Conservation (phyloP, 1,140 invertebrate species). For the Pachypeltis micranthus region DNA sequence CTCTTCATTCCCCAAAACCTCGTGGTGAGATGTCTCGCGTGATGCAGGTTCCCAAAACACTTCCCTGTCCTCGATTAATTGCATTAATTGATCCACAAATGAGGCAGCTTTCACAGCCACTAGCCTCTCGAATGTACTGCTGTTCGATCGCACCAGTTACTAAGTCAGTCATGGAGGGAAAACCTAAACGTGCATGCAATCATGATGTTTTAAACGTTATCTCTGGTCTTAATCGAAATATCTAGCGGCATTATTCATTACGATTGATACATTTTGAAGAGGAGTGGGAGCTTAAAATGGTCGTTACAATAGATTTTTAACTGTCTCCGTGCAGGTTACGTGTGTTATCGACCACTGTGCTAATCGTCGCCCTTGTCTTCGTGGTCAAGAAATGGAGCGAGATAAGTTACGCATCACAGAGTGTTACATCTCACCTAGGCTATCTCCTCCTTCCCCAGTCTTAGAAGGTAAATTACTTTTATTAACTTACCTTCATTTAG, state of each 20-base stretch:
- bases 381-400: slow-evolving; percentile 81
- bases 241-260: neutral
- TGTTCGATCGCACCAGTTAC: no score
- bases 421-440: slow-evolving; percentile 7
- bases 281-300: neutral
- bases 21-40: no score
- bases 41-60: no score
- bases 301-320: slow-evolving; percentile 32
- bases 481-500: neutral
- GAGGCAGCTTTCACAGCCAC: no score
- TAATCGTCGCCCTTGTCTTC: slow-evolving; percentile 66
- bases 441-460: neutral
- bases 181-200: no score
- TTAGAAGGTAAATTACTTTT: neutral
- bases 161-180: no score
- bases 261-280: neutral
- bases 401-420: slow-evolving; percentile 21
- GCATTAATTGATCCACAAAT: no score
- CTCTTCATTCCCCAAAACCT: no score
- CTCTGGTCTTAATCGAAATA: neutral
- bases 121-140: neutral
- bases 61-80: no score
- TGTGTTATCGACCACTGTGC: slow-evolving; percentile 67
- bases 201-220: neutral
- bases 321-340: slow-evolving; percentile 53